Conservation (phyloP, 2,113 vertebrate genomes). For the Pseudorhombus dupliciocellatus region DNA sequence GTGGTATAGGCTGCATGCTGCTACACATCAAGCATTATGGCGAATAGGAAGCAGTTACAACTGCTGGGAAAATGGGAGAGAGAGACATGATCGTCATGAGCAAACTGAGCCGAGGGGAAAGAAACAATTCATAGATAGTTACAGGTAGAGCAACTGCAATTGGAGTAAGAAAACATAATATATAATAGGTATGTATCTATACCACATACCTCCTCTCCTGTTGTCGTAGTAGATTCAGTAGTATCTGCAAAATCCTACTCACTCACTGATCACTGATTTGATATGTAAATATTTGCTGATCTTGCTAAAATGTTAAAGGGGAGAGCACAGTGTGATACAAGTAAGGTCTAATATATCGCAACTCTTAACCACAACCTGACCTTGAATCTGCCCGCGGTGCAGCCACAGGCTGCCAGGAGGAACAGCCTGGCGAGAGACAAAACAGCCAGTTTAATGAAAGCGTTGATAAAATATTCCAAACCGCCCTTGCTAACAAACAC, state of each 20-base stretch:
- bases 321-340: background rate
- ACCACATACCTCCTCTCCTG: too few relatives aligned
- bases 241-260: too few relatives aligned
- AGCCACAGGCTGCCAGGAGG: conserved; percentile 18
- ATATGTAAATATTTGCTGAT: background rate
- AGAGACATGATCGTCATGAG: background rate
- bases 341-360: conserved; percentile 16
- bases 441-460: conserved; percentile 14
- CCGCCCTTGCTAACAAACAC: conserved; percentile 9
- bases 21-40: background rate
- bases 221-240: too few relatives aligned
- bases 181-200: background rate
- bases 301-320: background rate
- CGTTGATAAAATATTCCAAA: conserved; percentile 22
- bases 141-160: background rate
- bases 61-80: background rate
- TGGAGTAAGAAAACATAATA: background rate
- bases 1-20: conserved; percentile 18
- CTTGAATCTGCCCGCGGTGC: conserved; percentile 13
- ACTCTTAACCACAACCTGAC: conserved; percentile 16
- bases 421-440: conserved; percentile 12
- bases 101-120: background rate
- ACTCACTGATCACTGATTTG: background rate
- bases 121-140: background rate
- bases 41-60: background rate